Conservation (phyloP, 2,888 invertebrate species). For the Sclerodermus sp. region DNA sequence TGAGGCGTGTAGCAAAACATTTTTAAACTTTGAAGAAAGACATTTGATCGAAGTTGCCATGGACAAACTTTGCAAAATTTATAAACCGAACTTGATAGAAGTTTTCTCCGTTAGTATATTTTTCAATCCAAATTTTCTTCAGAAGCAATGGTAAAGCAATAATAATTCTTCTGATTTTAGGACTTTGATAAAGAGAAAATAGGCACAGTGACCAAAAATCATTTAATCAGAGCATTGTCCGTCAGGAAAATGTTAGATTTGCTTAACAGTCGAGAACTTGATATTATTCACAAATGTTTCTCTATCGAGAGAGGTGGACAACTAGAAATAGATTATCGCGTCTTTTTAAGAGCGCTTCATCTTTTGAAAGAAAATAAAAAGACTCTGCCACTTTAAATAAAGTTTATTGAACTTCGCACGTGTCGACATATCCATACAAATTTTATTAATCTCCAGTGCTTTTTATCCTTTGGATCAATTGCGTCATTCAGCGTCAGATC, state of each 20-base stretch:
- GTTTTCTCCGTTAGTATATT: neutral
- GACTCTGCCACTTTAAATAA: constrained; percentile 24
- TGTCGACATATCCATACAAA: no score
- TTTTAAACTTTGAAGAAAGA: constrained; percentile 76
- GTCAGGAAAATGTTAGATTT: constrained; percentile 66
- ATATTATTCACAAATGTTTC: constrained; percentile 75
- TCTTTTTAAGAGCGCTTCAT: constrained; percentile 69
- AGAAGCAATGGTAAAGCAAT: no score
- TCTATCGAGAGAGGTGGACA: constrained; percentile 68
- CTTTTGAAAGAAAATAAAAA: constrained; percentile 60
- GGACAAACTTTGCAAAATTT: constrained; percentile 68
- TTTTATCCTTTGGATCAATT: no score
- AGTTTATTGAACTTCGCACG: neutral
- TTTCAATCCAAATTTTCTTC: no score
- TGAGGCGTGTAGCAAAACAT: constrained; percentile 65
- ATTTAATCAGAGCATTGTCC: constrained; percentile 69
- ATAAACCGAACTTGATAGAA: constrained; percentile 64
- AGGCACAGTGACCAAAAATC: constrained; percentile 68
- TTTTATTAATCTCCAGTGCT: no score
- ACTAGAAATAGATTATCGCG: constrained; percentile 69
- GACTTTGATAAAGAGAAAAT: constrained; percentile 71
- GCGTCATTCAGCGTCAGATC: no score
- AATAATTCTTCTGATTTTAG: constrained; percentile 54
- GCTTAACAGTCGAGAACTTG: constrained; percentile 69
- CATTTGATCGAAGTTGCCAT: constrained; percentile 66